Evolutionary conservation across 2,113 vertebrate genomes (phyloP).

Genomic region (Hippoglossus stenolepis): DNA sequence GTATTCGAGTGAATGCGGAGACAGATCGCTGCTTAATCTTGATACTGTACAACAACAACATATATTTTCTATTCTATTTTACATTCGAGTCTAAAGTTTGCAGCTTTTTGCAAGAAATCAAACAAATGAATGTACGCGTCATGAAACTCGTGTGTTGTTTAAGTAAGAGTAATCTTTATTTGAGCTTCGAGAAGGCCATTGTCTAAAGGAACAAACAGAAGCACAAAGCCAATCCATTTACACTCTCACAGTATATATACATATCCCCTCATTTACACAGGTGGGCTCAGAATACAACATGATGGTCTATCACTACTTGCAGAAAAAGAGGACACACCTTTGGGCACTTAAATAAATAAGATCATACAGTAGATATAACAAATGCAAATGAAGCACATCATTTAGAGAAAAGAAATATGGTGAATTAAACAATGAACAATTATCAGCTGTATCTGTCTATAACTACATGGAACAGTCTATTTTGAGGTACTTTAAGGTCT

Average conservation of each 20-base stretch:
- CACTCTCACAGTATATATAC: conserved; percentile 53
- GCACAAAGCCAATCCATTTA: conserved; percentile 42
- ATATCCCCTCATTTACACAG: conserved; percentile 28
- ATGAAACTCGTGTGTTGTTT: background rate
- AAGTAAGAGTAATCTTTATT: conserved; percentile 70
- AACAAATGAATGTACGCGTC: no score
- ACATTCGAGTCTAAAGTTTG: background rate
- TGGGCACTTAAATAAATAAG: conserved; percentile 76
- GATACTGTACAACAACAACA: no score
- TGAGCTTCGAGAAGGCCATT: conserved; percentile 31
- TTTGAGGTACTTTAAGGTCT: conserved; percentile 57
- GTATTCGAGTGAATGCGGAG: no score
- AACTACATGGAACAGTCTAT: conserved; percentile 38
- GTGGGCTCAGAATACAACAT: background rate
- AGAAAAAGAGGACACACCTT: conserved; percentile 33
- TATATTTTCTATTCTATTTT: no score
- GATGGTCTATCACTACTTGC: conserved; percentile 6
- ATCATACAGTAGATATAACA: conserved; percentile 21
- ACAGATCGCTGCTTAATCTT: no score
- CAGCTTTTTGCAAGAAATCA: no score
- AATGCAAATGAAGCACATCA: conserved; percentile 20
- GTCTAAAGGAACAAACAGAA: conserved; percentile 39
- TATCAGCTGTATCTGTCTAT: background rate
- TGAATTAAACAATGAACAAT: background rate
- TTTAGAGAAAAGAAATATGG: background rate